A percentile compares a stretch with the other conserved stretches of the same genome.
These are phyloP conservation scores for Peromyscus leucopus DNA, from an alignment of 2,113 vertebrate genomes.

Conservation along the genomic window DNA sequence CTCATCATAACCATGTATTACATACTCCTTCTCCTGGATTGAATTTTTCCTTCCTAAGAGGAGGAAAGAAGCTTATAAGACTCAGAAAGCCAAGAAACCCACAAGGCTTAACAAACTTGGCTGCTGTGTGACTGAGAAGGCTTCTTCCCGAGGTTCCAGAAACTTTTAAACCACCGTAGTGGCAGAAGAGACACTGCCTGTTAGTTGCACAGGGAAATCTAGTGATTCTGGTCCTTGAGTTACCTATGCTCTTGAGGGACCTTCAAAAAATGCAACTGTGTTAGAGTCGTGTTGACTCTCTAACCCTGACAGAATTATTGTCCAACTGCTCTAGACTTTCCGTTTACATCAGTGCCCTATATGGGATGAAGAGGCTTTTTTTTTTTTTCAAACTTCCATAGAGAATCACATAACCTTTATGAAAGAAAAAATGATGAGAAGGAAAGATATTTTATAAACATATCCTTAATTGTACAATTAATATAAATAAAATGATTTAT, in stretches of 20 bases:
- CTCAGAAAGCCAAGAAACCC: background rate
- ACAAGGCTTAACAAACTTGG: background rate
- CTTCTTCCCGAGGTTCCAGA: background rate
- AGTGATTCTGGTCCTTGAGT: background rate
- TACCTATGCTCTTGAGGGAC: background rate
- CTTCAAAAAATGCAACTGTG: accelerated
- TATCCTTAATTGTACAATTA: background rate
- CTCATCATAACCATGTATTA: background rate
- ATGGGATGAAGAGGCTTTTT: too few species aligned
- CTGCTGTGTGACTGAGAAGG: background rate
- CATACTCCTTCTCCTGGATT: too few species aligned
- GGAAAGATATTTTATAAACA: background rate
- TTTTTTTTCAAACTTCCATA: background rate
- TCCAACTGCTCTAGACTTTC: background rate
- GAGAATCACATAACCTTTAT: background rate
- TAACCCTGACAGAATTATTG: background rate
- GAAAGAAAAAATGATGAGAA: background rate
- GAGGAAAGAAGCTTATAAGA: background rate
- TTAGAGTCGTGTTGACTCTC: background rate
- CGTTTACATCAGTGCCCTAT: background rate
- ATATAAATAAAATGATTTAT: background rate
- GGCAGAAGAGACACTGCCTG: background rate
- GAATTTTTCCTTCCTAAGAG: background rate
- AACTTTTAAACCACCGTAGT: background rate
- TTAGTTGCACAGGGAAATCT: background rate